phyloP scores from a whole-genome alignment of 2,888 invertebrate species.

The Scrobipalpa atriplicella region DNA sequence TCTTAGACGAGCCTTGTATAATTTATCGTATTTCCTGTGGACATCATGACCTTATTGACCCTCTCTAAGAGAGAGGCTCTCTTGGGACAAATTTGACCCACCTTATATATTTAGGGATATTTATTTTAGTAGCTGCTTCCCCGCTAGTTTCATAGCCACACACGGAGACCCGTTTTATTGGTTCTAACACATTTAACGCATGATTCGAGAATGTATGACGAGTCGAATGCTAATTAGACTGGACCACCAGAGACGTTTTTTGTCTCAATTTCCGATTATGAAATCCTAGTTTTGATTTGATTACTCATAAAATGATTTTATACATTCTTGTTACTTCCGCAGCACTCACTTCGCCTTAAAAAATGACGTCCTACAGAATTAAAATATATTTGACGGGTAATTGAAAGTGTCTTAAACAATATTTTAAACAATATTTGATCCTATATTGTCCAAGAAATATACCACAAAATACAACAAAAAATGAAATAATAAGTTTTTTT shows the following conservation, averaged over 20 bases:
- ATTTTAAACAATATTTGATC: too few relatives aligned
- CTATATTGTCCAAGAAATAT: too few relatives aligned
- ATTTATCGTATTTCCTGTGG: too few relatives aligned
- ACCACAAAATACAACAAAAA: too few relatives aligned
- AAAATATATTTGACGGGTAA: too few relatives aligned
- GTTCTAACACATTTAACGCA: slow-evolving; percentile 44
- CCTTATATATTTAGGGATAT: background rate
- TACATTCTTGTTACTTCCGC: background rate
- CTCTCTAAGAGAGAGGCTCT: too few relatives aligned
- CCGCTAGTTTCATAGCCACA: slow-evolving; percentile 23
- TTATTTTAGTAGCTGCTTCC: background rate
- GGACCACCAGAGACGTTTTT: slow-evolving; percentile 68
- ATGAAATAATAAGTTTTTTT: too few relatives aligned
- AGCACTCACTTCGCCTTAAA: background rate
- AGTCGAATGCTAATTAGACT: slow-evolving; percentile 66
- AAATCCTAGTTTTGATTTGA: slow-evolving; percentile 27
- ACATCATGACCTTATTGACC: too few relatives aligned
- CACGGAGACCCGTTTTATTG: slow-evolving; percentile 41
- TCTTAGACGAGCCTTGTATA: too few relatives aligned
- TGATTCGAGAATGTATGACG: slow-evolving; percentile 52
- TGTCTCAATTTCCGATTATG: slow-evolving; percentile 44
- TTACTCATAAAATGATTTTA: background rate
- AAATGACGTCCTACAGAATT: too few relatives aligned
- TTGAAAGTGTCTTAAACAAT: too few relatives aligned
- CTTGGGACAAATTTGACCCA: background rate